Evolutionary conservation across 2,888 invertebrate genomes (phyloP), one percentile per base, ranked within the genome.

Genomic region (Drosophila yooni): DNA sequence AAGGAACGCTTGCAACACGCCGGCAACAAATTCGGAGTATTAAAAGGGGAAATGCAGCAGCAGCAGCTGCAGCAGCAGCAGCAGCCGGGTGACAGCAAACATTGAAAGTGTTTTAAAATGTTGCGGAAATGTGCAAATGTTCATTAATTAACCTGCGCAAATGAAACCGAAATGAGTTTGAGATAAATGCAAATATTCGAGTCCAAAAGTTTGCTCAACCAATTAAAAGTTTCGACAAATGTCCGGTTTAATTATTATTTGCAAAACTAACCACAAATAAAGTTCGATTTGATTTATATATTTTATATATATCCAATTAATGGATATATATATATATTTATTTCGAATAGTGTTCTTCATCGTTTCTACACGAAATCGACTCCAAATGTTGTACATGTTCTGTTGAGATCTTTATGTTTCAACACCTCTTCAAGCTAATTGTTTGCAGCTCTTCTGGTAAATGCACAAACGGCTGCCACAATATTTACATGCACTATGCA

Each of bases 61-160:
- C 29, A 74, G 72, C 11, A 43, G 67, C 54, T n/a, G 67, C 52
- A 21, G 51, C 54, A 76, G 81, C 66, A 72, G 76, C 10, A 11
- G 70, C 53, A n/a, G 1, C 27, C n/a, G 53, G 50, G 38, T 73
- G 84, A 85, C 80, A 82, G 88, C 58, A 60, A 74, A 88, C 89
- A 89, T 53, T 63, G 78, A 85, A 85, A 84, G 73, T 77, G 80
- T 72, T 89, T 85, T 82, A 77, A 84, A 70, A 63, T 40, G 40
- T 15, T 48, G 33, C 53, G 48, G 48, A 34, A 66, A 46, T 59
- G 18, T 29, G 63, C 34, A 29, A 43, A 8, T 8, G n/a, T 13
- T 52, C 34, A 18, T 48, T 53, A 72, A 68, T 81, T 64, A 43
- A 60, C 34, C 21, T 34, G 56, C 38, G 3, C 51, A 36, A 29